These are phyloP conservation scores for Cephus sareptanus DNA, from an alignment of 2,888 invertebrate species.

Conservation along the genomic window DNA sequence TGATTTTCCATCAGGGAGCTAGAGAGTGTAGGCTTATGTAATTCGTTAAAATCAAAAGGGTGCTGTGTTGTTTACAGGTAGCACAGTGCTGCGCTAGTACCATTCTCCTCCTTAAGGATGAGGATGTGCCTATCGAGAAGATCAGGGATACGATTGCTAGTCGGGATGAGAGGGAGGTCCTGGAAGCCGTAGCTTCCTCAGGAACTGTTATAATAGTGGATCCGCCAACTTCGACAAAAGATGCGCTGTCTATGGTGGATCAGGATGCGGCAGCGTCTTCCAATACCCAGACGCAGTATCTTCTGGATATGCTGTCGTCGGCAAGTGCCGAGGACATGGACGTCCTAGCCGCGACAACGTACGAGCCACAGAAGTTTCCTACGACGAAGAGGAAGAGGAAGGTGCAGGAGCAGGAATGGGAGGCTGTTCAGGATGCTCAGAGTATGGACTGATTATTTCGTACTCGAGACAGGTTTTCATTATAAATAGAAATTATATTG, in stretches of 20 bases:
- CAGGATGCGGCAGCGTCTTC: background rate
- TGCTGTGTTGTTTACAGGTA: background rate
- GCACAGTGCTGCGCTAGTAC: background rate
- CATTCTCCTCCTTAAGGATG: conserved; percentile 2
- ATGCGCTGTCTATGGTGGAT: background rate
- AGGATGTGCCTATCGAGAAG: background rate
- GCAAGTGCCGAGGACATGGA: conserved; percentile 7
- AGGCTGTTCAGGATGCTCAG: background rate
- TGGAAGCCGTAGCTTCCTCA: background rate
- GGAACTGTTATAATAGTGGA: background rate
- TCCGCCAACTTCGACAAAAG: background rate
- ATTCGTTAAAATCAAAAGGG: background rate
- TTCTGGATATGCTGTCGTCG: background rate
- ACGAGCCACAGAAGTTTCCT: conserved; percentile 51
- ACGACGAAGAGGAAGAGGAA: conserved; percentile 25
- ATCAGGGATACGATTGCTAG: background rate
- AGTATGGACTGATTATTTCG: background rate
- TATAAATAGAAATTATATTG: background rate
- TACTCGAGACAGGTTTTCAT: background rate
- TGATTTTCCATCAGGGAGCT: background rate
- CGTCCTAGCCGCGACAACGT: conserved; percentile 41
- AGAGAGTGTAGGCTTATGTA: background rate
- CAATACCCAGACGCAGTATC: background rate
- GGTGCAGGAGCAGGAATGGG: background rate
- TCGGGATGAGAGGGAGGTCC: background rate